Conservation (phyloP, 2,888 invertebrate species). For the Noctua pronuba region DNA sequence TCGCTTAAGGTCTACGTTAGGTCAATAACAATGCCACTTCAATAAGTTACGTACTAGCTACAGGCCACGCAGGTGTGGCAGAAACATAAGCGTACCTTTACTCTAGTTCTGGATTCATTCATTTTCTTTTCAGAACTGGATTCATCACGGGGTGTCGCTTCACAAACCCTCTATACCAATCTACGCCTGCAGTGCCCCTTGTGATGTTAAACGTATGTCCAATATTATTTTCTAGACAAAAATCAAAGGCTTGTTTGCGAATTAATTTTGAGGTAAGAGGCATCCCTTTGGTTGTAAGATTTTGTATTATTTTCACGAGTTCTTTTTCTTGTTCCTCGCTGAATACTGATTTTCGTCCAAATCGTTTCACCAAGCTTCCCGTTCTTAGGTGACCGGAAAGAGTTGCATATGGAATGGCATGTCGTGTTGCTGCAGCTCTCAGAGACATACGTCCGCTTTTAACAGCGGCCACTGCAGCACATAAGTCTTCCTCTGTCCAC, state of each 20-base stretch:
- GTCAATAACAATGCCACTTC: neutral
- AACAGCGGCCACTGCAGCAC: slow-evolving; percentile 33
- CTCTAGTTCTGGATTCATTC: neutral
- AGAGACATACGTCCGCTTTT: neutral
- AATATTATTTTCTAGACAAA: slow-evolving; percentile 27
- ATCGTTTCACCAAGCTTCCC: slow-evolving; percentile 15
- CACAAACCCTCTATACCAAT: slow-evolving; percentile 29
- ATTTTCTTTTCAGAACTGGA: neutral
- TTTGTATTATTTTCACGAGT: slow-evolving; percentile 15
- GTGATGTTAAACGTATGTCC: slow-evolving; percentile 17
- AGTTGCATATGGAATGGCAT: slow-evolving; percentile 32
- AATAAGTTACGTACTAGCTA: neutral
- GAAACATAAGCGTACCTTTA: neutral
- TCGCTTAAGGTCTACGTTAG: neutral
- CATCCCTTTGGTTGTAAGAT: neutral
- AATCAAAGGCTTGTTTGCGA: slow-evolving; percentile 30
- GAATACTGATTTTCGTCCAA: slow-evolving; percentile 14
- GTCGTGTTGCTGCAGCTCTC: neutral
- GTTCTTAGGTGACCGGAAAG: slow-evolving; percentile 21
- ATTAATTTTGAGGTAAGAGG: slow-evolving; percentile 7
- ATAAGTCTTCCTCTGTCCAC: slow-evolving; percentile 37
- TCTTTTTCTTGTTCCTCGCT: slow-evolving; percentile 21
- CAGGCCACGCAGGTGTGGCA: neutral
- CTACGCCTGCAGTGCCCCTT: slow-evolving; percentile 23
- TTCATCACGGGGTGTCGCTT: slow-evolving; percentile 20